Base-by-base conservation (phyloP, 2,113 vertebrate species). In the Theristicus caerulescens region DNA sequence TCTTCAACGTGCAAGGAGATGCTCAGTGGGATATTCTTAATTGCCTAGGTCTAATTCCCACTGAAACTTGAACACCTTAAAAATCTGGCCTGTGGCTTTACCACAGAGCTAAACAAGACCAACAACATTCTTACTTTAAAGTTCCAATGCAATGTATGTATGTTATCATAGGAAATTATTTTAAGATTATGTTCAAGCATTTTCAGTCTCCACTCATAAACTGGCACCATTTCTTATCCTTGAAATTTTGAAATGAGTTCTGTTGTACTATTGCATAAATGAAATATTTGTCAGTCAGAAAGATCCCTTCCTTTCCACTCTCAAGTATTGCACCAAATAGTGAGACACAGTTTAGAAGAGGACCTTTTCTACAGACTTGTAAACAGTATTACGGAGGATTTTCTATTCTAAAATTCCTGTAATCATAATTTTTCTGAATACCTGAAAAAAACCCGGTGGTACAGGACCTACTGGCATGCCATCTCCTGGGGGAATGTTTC, bases 371-470 rank as follows among this genome's bases (percentile, higher is more conserved):
- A 86, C 59, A 91, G 71, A 96, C 61, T 90, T 91, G 86, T 86
- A 94, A 91, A 95, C 89, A 95, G 76, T 87, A 78, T 77, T 72
- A 94, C 3, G 79, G 70, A 97, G 91, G 94, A 95, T 96, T 94
- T 95, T 90, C 97, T 58, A 69, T 90, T 94, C 97, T 98, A 83
- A 94, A 88, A 98, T 96, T 97, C 97, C 98, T 97, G 71, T 93
- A 97, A 96, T 96, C 74, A 62, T 85, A 97, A 90, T 97, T 97
- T 97, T 97, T 98, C 97, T 98, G 91, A 97, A 98, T 99, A 99
- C 99, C 99, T 99, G 99, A 98, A 99, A 99, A 98, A 99, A 99
- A 78, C 99, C 99, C 72, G 99, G 99, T 91, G 99, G 99, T 86
- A 99, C 99, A 86, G 99, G 99, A 91, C 99, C 99, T 98, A 99